phyloP scores from a whole-genome alignment of 2,888 invertebrate genomes.

The Campopleginae sp. region DNA sequence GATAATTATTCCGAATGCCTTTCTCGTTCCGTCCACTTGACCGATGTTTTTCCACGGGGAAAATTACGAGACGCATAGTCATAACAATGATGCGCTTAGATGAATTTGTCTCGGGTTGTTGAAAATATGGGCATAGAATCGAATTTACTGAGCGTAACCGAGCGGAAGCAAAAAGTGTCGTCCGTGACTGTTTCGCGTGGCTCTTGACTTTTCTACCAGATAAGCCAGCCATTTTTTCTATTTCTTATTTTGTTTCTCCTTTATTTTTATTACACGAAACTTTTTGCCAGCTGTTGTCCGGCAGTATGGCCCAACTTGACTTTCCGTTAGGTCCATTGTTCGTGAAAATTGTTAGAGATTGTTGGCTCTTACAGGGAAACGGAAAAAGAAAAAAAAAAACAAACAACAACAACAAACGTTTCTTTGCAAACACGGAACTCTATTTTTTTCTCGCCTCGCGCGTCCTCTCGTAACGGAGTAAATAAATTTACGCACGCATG shows the following conservation, averaged over 20 bases:
- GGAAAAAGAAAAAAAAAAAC: not conserved
- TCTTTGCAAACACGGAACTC: conserved; percentile 31
- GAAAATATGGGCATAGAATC: conserved; percentile 55
- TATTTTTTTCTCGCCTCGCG: conserved; percentile 47
- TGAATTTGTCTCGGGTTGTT: conserved; percentile 67
- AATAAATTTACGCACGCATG: conserved; percentile 49
- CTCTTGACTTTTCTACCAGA: conserved; percentile 30
- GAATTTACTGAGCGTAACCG: conserved; percentile 67
- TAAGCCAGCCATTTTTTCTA: conserved; percentile 28
- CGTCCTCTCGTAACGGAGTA: conserved; percentile 51
- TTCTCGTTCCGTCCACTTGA: conserved; percentile 55
- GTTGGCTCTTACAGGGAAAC: not conserved
- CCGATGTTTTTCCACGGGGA: conserved; percentile 58
- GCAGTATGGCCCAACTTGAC: not conserved
- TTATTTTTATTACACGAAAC: not conserved
- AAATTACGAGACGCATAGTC: conserved; percentile 53
- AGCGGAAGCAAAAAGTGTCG: conserved; percentile 62
- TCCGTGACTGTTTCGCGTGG: conserved; percentile 51
- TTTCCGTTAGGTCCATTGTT: conserved; percentile 56
- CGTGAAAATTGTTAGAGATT: conserved; percentile 60
- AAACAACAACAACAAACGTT: not conserved
- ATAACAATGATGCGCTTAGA: conserved; percentile 65
- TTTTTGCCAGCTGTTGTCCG: not conserved
- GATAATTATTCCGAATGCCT: conserved; percentile 54
- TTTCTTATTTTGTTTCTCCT: conserved; percentile 2